Conservation (phyloP, 2,797 vertebrate genomes). For the Ctenosaura bakeri region DNA sequence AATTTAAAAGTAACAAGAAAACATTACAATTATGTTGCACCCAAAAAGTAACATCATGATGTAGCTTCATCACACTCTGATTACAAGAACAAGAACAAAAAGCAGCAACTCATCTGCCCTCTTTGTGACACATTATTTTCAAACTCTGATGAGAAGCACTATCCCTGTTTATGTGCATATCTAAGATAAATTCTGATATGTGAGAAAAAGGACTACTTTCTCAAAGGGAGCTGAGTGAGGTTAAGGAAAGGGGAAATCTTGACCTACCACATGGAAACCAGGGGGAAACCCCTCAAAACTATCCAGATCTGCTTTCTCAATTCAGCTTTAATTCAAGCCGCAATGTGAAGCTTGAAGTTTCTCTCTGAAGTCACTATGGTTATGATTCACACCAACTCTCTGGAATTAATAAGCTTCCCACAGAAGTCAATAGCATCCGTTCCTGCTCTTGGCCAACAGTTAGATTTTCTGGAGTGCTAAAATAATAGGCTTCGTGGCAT, state of each 20-base stretch:
- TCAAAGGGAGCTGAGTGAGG: background rate
- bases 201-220: accelerated
- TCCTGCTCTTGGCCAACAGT: slow-evolving; percentile 44
- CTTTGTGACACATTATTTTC: background rate
- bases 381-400: slow-evolving; percentile 69
- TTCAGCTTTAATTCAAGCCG: slow-evolving; percentile 36
- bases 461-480: slow-evolving; percentile 35
- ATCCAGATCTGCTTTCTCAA: slow-evolving; percentile 18
- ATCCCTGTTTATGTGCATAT: accelerated
- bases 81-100: no score
- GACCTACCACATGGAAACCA: slow-evolving; percentile 1
- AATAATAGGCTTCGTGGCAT: slow-evolving; percentile 30
- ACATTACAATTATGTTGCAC: no score
- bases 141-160: background rate
- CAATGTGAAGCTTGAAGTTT: slow-evolving; percentile 38
- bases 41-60: no score
- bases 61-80: no score
- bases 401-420: slow-evolving; percentile 54
- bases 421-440: slow-evolving; percentile 49
- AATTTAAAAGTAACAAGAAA: no score
- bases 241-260: background rate
- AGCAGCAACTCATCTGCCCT: no score
- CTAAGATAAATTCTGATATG: background rate
- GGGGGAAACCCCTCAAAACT: background rate
- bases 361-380: slow-evolving; percentile 59